These are phyloP conservation scores for Leptopilina drosophilae DNA, from an alignment of 2,888 invertebrate species.

Conservation along the genomic window DNA sequence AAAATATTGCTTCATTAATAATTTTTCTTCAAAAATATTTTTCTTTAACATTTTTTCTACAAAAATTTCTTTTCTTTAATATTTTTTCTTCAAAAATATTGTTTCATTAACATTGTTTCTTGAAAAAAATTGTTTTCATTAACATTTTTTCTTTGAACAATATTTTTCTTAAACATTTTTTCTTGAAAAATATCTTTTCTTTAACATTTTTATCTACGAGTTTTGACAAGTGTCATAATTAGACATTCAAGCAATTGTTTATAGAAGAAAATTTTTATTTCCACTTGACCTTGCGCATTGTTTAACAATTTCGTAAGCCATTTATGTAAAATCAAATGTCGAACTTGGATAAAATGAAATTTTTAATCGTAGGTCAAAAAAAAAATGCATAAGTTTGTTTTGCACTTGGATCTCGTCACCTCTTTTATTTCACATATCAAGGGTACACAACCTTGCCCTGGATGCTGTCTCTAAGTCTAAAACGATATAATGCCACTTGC, in stretches of 20 bases:
- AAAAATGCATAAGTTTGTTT: constrained; percentile 41
- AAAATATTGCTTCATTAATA: too few relatives aligned
- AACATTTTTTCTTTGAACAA: too few relatives aligned
- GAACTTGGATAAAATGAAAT: not conserved
- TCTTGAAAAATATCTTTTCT: not conserved
- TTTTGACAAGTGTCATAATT: constrained; percentile 1
- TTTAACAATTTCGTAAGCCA: not conserved
- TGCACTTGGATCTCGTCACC: constrained; percentile 43
- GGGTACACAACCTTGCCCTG: constrained; percentile 61
- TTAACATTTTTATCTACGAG: not conserved
- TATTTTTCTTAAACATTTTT: not conserved
- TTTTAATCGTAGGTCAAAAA: not conserved
- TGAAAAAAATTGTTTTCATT: too few relatives aligned
- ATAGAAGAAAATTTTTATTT: not conserved
- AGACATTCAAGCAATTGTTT: not conserved
- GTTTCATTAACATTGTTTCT: too few relatives aligned
- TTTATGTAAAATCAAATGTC: not conserved
- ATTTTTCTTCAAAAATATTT: too few relatives aligned
- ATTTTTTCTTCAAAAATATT: too few relatives aligned
- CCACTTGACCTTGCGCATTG: not conserved
- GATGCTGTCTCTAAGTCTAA: constrained; percentile 58
- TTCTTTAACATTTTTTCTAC: too few relatives aligned
- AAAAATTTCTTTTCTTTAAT: too few relatives aligned
- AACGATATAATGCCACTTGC: constrained; percentile 47
- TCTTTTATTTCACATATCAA: constrained; percentile 48